Evolutionary conservation across 1,140 invertebrate genomes (phyloP).

Genomic region (Philopotamus ludificatus): DNA sequence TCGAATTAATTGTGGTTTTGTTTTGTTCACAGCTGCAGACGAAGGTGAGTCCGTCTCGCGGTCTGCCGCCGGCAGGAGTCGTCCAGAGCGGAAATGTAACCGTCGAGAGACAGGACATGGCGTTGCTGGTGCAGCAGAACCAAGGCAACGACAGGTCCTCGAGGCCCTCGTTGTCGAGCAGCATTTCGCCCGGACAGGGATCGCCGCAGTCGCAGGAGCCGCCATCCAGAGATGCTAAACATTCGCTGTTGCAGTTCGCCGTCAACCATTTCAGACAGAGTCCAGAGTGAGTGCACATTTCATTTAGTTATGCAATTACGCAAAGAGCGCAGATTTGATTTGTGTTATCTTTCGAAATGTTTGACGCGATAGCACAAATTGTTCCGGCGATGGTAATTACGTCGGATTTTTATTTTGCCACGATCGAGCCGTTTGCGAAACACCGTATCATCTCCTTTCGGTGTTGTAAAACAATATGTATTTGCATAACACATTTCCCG

Average conservation of each 20-base stretch:
- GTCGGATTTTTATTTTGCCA: too few relatives aligned
- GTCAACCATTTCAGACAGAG: conserved; percentile 92
- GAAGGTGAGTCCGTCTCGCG: conserved; percentile 28
- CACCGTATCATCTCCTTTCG: too few relatives aligned
- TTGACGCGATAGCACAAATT: too few relatives aligned
- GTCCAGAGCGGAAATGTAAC: conserved; percentile 45
- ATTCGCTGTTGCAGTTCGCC: conserved; percentile 95
- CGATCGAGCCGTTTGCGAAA: too few relatives aligned
- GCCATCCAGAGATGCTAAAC: conserved; percentile 81
- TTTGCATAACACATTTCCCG: too few relatives aligned
- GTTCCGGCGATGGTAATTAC: too few relatives aligned
- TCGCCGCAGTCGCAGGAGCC: conserved; percentile 46
- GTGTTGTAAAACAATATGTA: too few relatives aligned
- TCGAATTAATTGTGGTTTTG: neutral
- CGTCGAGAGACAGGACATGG: conserved; percentile 43
- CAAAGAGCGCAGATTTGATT: neutral
- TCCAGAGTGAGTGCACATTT: conserved; percentile 73
- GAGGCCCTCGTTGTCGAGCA: conserved; percentile 16
- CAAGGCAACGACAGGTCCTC: conserved; percentile 1
- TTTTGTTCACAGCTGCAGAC: conserved; percentile 34
- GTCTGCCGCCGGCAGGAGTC: conserved; percentile 15
- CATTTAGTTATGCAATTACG: neutral
- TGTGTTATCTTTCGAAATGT: too few relatives aligned
- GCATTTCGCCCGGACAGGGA: conserved; percentile 36
- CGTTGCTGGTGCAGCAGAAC: conserved; percentile 5